Evolutionary conservation across 2,888 invertebrate species (phyloP).

Genomic region (Amiota communis): DNA sequence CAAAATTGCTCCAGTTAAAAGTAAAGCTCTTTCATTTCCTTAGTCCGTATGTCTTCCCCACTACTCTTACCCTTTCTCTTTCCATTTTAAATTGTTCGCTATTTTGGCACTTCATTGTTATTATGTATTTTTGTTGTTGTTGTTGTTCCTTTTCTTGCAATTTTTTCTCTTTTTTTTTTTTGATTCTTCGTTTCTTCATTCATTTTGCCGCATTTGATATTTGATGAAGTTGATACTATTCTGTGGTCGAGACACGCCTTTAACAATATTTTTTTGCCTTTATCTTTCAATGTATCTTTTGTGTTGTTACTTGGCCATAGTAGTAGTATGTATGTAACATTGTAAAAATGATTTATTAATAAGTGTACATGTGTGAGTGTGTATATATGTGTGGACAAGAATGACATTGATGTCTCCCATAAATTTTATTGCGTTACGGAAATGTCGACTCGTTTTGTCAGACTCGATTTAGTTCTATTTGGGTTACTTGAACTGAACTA

Average conservation of each 20-base stretch:
- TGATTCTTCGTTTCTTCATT: background rate
- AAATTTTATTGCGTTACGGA: background rate
- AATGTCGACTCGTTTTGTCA: background rate
- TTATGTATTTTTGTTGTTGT: background rate
- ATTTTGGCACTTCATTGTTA: too few relatives aligned
- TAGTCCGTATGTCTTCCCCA: too few relatives aligned
- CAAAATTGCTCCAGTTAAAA: constrained; percentile 12
- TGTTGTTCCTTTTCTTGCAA: background rate
- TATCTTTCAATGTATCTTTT: too few relatives aligned
- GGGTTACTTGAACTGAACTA: too few relatives aligned
- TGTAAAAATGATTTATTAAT: background rate
- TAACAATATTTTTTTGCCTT: too few relatives aligned
- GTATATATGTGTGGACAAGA: too few relatives aligned
- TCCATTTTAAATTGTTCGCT: too few relatives aligned
- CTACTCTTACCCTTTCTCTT: too few relatives aligned
- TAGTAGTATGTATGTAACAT: too few relatives aligned
- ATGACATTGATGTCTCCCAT: constrained; percentile 11
- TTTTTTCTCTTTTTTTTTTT: background rate
- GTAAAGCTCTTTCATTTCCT: too few relatives aligned
- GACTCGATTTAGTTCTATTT: too few relatives aligned
- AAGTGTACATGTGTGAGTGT: background rate
- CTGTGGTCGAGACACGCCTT: background rate
- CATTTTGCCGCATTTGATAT: background rate
- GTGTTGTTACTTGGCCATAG: too few relatives aligned
- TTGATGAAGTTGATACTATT: constrained; percentile 10